Evolutionary conservation across 2,113 vertebrate genomes (phyloP), one percentile per base, ranked within the genome.

Genomic region (Salminus brasiliensis): DNA sequence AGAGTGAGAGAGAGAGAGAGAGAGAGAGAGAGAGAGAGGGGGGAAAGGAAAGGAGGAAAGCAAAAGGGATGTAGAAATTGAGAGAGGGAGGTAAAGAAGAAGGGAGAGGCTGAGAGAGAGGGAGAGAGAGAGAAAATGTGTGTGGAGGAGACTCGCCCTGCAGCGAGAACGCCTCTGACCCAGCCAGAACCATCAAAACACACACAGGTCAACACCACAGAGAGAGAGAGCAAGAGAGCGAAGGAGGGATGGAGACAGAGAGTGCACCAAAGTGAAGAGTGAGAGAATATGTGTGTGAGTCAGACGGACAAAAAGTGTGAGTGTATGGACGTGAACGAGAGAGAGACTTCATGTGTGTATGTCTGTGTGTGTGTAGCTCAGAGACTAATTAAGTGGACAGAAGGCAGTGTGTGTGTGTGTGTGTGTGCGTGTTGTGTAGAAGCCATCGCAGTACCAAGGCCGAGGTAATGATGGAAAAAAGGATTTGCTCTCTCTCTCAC

Each of bases 301-400:
- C 39, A 41, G 52, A 21, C 27, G 32, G 62, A 68, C 30, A 15
- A 41, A 29, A 30, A 68, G 75, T 53, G 62, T 41, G 63, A 41
- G 74, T 21, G 73, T 34, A 36, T 5, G 55, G 5, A 7, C 21
- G 68, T 49, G 72, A 36, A n/a, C 1, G 43, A 15, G 25, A 6
- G 49, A 45, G 53, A 16, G 77, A 73, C 13, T 25, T 21, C 25
- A n/a, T 25, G 52, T 53, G 49, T 53, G 49, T 55, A 88, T 74
- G 49, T 55, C n/a, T 55, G 52, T 55, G 52, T 55, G 88, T 72
- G 49, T 87, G 90, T 87, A 89, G 90, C 92, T 92, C 90, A 90
- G 93, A 93, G 93, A 94, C 93, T 94, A 92, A 93, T 94, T 93
- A 94, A 92, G 88, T 87, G 87, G 90, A 87, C 91, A 92, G 88